Base-by-base conservation (phyloP, 2,888 invertebrate genomes). In the Protonemura montana region DNA sequence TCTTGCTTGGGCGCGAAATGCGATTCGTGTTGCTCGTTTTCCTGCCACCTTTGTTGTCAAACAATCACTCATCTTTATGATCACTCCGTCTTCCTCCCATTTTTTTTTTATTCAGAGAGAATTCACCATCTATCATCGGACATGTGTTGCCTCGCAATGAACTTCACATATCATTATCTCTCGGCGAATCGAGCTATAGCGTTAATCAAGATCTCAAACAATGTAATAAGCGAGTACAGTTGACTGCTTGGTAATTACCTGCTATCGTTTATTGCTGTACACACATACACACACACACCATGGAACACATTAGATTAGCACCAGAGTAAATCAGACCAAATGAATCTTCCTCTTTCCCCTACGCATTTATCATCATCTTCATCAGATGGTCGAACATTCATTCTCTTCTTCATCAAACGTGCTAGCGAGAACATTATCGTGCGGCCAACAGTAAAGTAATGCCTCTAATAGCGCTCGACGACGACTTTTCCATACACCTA, bases 171-270 rank as follows among this genome's bases (percentile, higher is more conserved):
- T 21, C 59, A 59, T 59, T 59, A 59, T 59, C 59, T 59, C 13
- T 10, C 1, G 16, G 3, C 59, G 59, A 10, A 59, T 21, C 59
- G 59, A 59, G 59, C 59, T 10, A 35, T 21, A 10, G 59, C 59
- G 59, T 59, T 59, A 59, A 59, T 59, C 59, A 59, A 59, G 59
- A 59, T 59, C 7, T 59, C 59, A 59, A 59, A 59, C 59, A 59
- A 59, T 21, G 59, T 59, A 59, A 59, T 59, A 59, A 59, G 16
- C 59, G 59, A 10, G 16, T 59, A 21, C 59, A 59, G 59, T 21
- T 21, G 59, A 59, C 59, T 59, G 59, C 59, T 13, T 21, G 59
- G 59, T 21, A 59, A 59, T 59, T 59, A 59, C 59, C 59, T 59
- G 59, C 59, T 59, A 59, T 59, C 59, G 59, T 59, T 59, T 59